Base-by-base conservation (phyloP, 1,140 invertebrate species). In the Drosophila equinoxialis region DNA sequence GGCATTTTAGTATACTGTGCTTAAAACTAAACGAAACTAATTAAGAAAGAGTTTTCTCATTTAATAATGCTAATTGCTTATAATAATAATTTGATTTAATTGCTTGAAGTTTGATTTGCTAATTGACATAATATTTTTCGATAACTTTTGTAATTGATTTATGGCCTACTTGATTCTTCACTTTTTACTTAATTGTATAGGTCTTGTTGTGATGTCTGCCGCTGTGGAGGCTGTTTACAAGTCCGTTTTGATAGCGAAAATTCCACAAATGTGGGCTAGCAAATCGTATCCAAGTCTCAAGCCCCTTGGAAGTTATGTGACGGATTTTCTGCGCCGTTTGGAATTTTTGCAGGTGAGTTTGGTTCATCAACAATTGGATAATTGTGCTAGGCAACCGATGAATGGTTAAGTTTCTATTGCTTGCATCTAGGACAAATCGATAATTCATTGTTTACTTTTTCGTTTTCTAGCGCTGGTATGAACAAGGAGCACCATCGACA, bases 231-330 rank as follows among this genome's bases (percentile, higher is more conserved):
- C 97, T 91, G 96, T 99, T 3, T 94, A 96, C 35, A 94, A 95
- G 11, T 96, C 96, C 65, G 96, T 99, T 74, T 93, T 97, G 54
- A 96, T 95, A 54, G 96, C 96, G 5, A 96, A 95, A 93, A 97
- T 98, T 71, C 97, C 98, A 1, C 92, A 92, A 13, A 93, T 96
- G 79, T 99, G 98, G 98, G 95, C 95, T 61, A 94, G 94, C 77
- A 95, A 95, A 80, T 98, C 98, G 4, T 99, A 99, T 93, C 98
- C 98, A 5, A 98, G 97, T 5, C 92, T 99, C 3, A 99, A 99
- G 91, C 96, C 98, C 1, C 93, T 99, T 14, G 97, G 97, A 42
- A 96, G 96, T 86, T 99, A 99, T 90, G 94, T 99, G 39, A 95
- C 94, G 72, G 98, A 99, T 92, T 96, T 99, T 79, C 81, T 98